phyloP scores from a whole-genome alignment of 2,113 vertebrate genomes.

The Pseudopipra pipra region DNA sequence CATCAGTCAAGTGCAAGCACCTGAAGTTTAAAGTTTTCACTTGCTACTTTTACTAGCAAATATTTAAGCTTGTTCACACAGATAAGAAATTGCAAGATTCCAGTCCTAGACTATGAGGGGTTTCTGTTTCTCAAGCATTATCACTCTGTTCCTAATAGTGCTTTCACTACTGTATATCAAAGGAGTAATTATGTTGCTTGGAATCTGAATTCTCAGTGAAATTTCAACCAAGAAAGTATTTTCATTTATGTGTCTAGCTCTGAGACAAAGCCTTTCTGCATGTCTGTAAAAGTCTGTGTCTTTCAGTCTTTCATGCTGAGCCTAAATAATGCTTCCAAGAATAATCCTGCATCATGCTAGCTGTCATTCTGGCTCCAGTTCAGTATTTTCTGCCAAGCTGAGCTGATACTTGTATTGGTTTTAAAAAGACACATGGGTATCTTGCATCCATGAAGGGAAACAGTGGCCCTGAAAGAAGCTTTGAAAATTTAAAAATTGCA shows the following conservation, averaged over 20 bases:
- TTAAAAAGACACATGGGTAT: not conserved
- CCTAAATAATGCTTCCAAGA: constrained; percentile 31
- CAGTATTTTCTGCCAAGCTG: not conserved
- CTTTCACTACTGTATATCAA: not conserved
- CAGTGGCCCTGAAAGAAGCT: not conserved
- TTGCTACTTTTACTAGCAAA: not conserved
- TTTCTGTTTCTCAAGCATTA: not conserved
- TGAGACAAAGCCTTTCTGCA: not conserved
- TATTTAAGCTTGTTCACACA: not conserved
- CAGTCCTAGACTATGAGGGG: not conserved
- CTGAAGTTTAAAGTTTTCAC: not conserved
- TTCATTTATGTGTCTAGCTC: not conserved
- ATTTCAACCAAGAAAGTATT: not conserved
- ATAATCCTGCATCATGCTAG: not conserved
- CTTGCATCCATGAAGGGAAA: not conserved
- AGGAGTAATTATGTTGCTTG: not conserved
- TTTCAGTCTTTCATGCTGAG: not conserved
- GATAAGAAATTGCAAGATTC: not conserved
- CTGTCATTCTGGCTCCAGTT: not conserved
- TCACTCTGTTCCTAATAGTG: not conserved
- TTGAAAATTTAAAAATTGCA: not conserved
- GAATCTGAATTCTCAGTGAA: not conserved
- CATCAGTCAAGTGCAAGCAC: not conserved
- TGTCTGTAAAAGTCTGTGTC: not conserved
- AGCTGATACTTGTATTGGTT: not conserved